Evolutionary conservation across 1,140 invertebrate species (phyloP), one percentile per base, ranked within the genome.

Genomic region (Drosophila willistoni): DNA sequence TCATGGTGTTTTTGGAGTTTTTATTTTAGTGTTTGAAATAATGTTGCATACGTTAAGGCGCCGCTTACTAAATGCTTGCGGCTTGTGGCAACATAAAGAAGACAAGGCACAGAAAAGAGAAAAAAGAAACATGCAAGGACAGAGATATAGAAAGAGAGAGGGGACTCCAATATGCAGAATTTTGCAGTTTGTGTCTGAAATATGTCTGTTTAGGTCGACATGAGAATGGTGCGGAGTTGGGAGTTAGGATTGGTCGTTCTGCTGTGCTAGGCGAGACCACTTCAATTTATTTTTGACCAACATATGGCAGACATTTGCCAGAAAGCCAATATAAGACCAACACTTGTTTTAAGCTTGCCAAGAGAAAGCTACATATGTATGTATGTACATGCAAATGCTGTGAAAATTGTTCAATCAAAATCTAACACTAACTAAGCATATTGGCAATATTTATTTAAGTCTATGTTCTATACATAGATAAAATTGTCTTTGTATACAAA

Each of bases 271-370:
- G 82, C 83, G 79, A 86, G 79, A 87, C 83, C 82, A 86, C 83
- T 86, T 86, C 82, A 86, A 86, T 86, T 86, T 86, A 86, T 82
- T 79, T 86, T 82, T 86, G 82, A 87, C 83, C 82, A 86, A 87
- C 82, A 86, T 79, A 86, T 82, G 83, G 83, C 79, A 67, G 62
- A 36, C 68, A 39, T 51, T 51, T 22, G 17, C 7, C 7, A 17
- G 44, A 51, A 51, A 51, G 17, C 44, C 44, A 51, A 51, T 51
- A 14, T 51, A 3, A 51, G 29, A 1, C 22, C 10, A 51, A 19
- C 44, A 22, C 10, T 51, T 51, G 9, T 51, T 22, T 19, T 19
- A 51, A 51, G 17, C 7, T 22, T 22, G 12, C 44, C 10, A 19
- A 22, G 9, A 10, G 2, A 4, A 14, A 51, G 44, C n/a, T n/a